phyloP scores from a whole-genome alignment of 2,888 invertebrate genomes.

The Watsonalla binaria region DNA sequence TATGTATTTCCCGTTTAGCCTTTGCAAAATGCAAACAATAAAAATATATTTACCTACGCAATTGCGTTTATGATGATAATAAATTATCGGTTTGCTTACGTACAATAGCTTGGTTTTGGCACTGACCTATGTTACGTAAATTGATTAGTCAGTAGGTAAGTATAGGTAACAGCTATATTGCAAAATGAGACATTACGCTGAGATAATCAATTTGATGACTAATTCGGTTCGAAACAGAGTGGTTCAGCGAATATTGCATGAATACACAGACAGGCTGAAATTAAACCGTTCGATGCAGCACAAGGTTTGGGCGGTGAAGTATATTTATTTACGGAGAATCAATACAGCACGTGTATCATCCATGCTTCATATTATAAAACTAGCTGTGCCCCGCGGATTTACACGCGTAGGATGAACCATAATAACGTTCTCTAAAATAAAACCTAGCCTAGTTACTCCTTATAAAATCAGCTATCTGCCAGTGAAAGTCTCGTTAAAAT shows the following conservation, averaged over 20 bases:
- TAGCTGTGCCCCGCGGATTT: too few relatives aligned
- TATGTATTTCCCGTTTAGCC: too few relatives aligned
- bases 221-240: neutral
- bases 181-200: conserved; percentile 4
- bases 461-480: too few relatives aligned
- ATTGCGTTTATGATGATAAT: neutral
- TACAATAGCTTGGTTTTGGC: conserved; percentile 9
- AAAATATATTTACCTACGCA: neutral
- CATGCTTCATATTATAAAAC: too few relatives aligned
- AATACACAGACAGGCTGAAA: neutral
- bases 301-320: neutral
- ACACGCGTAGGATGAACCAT: too few relatives aligned
- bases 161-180: neutral
- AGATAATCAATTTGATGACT: conserved; percentile 4
- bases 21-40: too few relatives aligned
- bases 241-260: neutral
- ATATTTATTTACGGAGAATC: neutral
- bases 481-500: too few relatives aligned
- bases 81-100: neutral
- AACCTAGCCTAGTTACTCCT: too few relatives aligned
- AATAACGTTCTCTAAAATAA: too few relatives aligned
- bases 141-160: neutral
- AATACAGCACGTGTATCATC: neutral
- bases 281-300: neutral
- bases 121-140: conserved; percentile 24